These are phyloP conservation scores for Halcyon leucocephala DNA, from an alignment of 2,797 vertebrate genomes.

Conservation along the genomic window DNA sequence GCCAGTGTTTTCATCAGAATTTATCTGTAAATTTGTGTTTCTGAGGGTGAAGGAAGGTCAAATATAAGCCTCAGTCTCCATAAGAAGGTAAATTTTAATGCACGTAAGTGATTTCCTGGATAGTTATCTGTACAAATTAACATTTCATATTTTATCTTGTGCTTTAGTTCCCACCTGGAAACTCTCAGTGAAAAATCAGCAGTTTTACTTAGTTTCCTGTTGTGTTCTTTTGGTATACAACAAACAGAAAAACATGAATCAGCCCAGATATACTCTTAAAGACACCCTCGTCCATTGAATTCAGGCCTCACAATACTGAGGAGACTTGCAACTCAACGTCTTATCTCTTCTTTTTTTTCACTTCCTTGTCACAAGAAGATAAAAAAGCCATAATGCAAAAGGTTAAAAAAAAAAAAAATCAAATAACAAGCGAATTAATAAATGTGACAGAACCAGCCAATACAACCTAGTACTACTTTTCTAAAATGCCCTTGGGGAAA, in stretches of 20 bases:
- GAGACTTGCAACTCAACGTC: neutral
- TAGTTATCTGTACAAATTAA: neutral
- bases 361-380: neutral
- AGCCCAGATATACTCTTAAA: neutral
- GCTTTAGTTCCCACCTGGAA: neutral
- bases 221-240: neutral
- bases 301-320: neutral
- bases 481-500: neutral
- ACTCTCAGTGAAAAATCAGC: neutral
- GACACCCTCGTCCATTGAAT: neutral
- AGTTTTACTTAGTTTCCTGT: neutral
- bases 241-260: neutral
- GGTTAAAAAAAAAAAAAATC: constrained; percentile 39
- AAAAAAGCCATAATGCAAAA: constrained; percentile 43
- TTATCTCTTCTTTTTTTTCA: neutral
- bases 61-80: neutral
- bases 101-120: neutral
- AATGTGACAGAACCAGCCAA: constrained; percentile 10
- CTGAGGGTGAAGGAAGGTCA: rapidly evolving
- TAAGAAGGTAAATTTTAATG: neutral
- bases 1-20: neutral
- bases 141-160: neutral
- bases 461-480: neutral
- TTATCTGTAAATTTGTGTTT: neutral
- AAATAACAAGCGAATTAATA: constrained; percentile 27